Percentiles rank a stretch among this genome's conserved stretches.
phyloP scores from a whole-genome alignment of 2,113 vertebrate species.

The Eupsittula cactorum region DNA sequence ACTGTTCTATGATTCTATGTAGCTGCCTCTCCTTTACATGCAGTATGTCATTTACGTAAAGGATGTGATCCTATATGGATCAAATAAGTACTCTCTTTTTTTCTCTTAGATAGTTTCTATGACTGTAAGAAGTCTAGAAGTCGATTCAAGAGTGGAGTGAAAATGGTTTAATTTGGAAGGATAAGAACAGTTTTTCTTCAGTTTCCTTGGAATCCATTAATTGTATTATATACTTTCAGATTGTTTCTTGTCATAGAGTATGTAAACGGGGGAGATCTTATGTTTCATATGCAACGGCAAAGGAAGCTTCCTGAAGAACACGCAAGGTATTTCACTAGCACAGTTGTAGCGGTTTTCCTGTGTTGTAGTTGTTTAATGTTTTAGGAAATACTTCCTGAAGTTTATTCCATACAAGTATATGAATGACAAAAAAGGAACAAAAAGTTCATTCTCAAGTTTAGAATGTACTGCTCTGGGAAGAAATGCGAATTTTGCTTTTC shows the following conservation, averaged over 20 bases:
- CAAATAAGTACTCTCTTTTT: not conserved
- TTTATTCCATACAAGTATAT: not conserved
- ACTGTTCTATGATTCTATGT: not conserved
- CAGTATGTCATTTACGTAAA: not conserved
- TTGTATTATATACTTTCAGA: conserved; percentile 70
- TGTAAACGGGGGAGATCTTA: conserved; percentile 95
- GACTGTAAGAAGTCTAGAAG: not conserved
- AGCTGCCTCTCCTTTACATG: not conserved
- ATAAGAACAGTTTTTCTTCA: not conserved
- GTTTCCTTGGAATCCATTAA: not conserved
- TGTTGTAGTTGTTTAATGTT: not conserved
- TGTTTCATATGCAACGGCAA: conserved; percentile 99
- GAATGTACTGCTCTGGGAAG: not conserved
- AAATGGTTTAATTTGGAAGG: not conserved
- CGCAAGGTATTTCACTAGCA: conserved; percentile 79
- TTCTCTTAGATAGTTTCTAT: not conserved
- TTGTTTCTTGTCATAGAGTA: conserved; percentile 98
- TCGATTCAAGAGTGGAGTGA: not conserved
- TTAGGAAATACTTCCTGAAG: not conserved
- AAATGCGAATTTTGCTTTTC: not conserved
- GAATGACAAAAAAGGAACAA: not conserved
- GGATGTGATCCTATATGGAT: not conserved
- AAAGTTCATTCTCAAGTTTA: not conserved
- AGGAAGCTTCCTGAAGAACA: conserved; percentile 97
- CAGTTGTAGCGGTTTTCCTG: accelerated